Evolutionary conservation across 2,888 invertebrate species (phyloP).

Genomic region (Callinectes sapidus): DNA sequence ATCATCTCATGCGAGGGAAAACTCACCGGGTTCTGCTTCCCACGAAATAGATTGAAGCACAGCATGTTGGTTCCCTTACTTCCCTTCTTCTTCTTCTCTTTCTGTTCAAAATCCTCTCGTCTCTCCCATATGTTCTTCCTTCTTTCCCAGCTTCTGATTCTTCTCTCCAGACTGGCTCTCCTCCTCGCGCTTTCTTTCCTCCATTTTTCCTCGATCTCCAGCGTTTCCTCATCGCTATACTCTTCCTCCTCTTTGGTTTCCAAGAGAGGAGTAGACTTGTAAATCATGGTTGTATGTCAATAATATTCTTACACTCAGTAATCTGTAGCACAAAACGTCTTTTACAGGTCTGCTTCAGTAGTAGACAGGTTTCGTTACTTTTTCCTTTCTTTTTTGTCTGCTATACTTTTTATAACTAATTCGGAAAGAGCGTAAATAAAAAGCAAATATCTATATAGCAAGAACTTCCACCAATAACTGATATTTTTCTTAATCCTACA

Average conservation of each 20-base stretch:
- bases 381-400: background rate
- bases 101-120: slow-evolving; percentile 16
- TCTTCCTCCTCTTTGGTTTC: slow-evolving; percentile 31
- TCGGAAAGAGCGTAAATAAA: background rate
- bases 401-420: background rate
- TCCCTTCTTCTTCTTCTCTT: slow-evolving; percentile 29
- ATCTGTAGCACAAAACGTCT: background rate
- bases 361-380: background rate
- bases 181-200: slow-evolving; percentile 38
- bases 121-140: slow-evolving; percentile 40
- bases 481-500: background rate
- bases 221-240: background rate
- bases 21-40: slow-evolving; percentile 43
- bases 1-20: slow-evolving; percentile 1
- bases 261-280: slow-evolving; percentile 32
- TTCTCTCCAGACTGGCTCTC: slow-evolving; percentile 49
- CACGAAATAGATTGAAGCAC: slow-evolving; percentile 21
- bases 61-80: slow-evolving; percentile 32
- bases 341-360: background rate
- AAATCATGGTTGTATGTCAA: slow-evolving; percentile 32
- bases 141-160: slow-evolving; percentile 46
- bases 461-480: background rate
- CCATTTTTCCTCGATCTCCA: slow-evolving; percentile 38
- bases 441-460: background rate
- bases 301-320: background rate